Evolutionary conservation across 1,140 invertebrate genomes (phyloP).

Genomic region (Danaus plexippus): DNA sequence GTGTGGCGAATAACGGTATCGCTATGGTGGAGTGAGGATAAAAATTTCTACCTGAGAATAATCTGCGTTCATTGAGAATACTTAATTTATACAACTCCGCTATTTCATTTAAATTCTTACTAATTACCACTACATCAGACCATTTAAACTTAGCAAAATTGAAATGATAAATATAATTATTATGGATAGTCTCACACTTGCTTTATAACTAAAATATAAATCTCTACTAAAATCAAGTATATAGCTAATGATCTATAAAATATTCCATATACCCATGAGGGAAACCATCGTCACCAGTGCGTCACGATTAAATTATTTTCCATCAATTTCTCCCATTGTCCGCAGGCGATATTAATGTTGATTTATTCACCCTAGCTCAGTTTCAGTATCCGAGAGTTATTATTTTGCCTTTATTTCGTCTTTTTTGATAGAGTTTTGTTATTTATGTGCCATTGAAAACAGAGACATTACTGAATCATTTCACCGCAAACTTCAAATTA

Average conservation of each 20-base stretch:
- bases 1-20: slow-evolving; percentile 17
- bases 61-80: slow-evolving; percentile 17
- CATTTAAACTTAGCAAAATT: neutral
- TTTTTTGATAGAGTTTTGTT: neutral
- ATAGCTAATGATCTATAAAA: too few species aligned
- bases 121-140: neutral
- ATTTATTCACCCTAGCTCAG: slow-evolving; percentile 21
- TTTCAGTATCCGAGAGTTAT: slow-evolving; percentile 5
- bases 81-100: slow-evolving; percentile 15
- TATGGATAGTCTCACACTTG: too few species aligned
- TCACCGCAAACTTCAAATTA: too few species aligned
- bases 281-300: slow-evolving; percentile 5
- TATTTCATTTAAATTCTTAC: neutral
- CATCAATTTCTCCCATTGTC: slow-evolving; percentile 14
- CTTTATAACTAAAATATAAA: too few species aligned
- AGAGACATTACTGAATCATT: neutral
- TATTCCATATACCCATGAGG: neutral
- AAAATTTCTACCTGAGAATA: slow-evolving; percentile 20
- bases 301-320: slow-evolving; percentile 9
- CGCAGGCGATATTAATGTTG: slow-evolving; percentile 19
- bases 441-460: neutral
- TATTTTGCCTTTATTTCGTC: slow-evolving; percentile 2
- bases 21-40: slow-evolving; percentile 7
- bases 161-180: too few species aligned
- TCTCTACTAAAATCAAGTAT: too few species aligned